Base-by-base conservation (phyloP, 2,888 invertebrate genomes). In the Sympetrum striolatum region DNA sequence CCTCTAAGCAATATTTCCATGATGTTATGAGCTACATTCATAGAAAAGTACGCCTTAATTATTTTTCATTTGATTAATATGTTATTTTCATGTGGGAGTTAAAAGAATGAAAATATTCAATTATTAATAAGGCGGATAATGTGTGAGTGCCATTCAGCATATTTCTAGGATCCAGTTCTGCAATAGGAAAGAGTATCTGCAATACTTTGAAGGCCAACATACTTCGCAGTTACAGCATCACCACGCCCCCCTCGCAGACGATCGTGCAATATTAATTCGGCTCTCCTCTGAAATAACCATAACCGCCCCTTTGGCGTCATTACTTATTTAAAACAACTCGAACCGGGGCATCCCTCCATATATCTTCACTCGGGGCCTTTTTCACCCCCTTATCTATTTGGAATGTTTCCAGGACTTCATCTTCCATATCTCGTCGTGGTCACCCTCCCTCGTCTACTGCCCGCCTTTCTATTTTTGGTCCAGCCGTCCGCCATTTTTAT, bases 381-480 rank as follows among this genome's bases (percentile, higher is more conserved):
- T 3, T 14, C 8, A 0, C 35, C 80, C 35, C 14, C 44, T 39
- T 44, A 39, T 44, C 39, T 44, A 81, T 44, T 44, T 81, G 81
- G 44, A 44, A 44, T 44, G 81, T 44, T 25, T 81, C 81, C 44
- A 44, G n/a, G 81, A 44, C n/a, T 44, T 25, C 44, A n/a, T 44
- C 44, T 81, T 22, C 39, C n/a, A 18, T 60, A 86, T 86, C 86
- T 35, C 25, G 8, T 4, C 82, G 31, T 53, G 31, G 53, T 53
- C 82, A 82, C 31, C 31, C 31, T 31, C 44, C 58, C 22, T 35
- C 60, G 86, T 86, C 86, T 86, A 53, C 35, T 60, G 31, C 60
- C 58, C 86, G 86, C 60, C 60, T 53, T 31, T 86, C 86, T 86
- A 86, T 86, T 86, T 86, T 86, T 60, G 86, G 82, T 48, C 53